Evolutionary conservation across 2,113 vertebrate species (phyloP), one percentile per base, ranked within the genome.

Genomic region (Oplegnathus fasciatus): DNA sequence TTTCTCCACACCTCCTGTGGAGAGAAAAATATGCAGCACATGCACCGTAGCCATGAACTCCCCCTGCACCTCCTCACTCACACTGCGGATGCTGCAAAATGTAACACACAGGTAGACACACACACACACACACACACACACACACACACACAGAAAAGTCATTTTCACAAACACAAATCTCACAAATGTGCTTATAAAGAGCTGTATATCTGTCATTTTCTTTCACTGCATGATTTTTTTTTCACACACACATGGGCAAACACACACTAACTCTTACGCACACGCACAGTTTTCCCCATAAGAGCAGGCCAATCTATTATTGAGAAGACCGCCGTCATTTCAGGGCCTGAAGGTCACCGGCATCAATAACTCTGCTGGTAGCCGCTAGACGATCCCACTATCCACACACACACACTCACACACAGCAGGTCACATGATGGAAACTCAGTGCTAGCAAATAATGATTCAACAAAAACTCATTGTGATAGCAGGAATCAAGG

Each of bases 351-450:
- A 94, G 93, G 92, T 94, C 92, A 90, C 26, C 5, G 6, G 57
- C 92, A 91, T 94, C 93, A 94, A 93, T 92, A 92, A 90, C 82
- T 72, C 83, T 68, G 84, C 80, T 84, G 86, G 82, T 87, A 65
- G 67, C 83, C 84, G 72, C 68, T 55, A 61, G 30, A 74, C 46
- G 37, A 32, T 52, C 67, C 58, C 57, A 20, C 69, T 67, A 75
- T 28, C 5, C 69, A 80, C 74, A 60, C 84, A 83, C 62, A 37
- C 72, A 57, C n/a, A 58, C 58, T 37, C 50, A 64, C 69, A 44
- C 55, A 46, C 15, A 74, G 37, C 14, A 17, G 67, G 48, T 83
- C 85, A 67, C 54, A 46, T 76, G 77, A 80, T 9, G 37, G 75
- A 82, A 81, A 90, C 46, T 52, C 73, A 32, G 7, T 4, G 24